Evolutionary conservation across 2,888 invertebrate species (phyloP).

Genomic region (Lasius platythorax): DNA sequence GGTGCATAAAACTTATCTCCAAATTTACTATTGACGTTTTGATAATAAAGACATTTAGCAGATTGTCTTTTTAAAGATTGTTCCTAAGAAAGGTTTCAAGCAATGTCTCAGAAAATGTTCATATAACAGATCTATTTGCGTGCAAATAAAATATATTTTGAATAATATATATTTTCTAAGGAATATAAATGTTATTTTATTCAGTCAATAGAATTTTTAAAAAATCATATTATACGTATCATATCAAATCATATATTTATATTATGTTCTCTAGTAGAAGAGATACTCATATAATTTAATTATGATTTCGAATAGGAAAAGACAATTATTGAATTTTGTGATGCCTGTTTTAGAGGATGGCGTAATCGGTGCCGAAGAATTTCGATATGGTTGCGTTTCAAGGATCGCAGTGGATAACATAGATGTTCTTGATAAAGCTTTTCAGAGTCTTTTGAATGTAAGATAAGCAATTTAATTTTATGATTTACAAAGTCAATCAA

Average conservation of each 20-base stretch:
- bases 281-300: background rate
- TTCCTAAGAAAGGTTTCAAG: background rate
- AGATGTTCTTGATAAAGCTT: constrained; percentile 92
- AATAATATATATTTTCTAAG: background rate
- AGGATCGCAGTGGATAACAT: constrained; percentile 93
- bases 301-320: background rate
- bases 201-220: background rate
- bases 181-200: no score
- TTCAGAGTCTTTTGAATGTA: constrained; percentile 91
- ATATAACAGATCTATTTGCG: background rate
- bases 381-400: constrained; percentile 93
- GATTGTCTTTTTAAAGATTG: background rate
- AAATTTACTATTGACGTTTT: background rate
- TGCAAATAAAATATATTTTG: background rate
- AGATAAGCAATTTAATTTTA: constrained; percentile 82
- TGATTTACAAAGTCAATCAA: background rate
- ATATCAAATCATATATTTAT: background rate
- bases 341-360: constrained; percentile 88
- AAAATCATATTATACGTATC: background rate
- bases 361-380: constrained; percentile 92
- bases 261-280: background rate
- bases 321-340: background rate
- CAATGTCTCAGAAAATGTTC: background rate
- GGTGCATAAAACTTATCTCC: background rate
- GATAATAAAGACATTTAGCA: background rate